Evolutionary conservation across 92 coral and sea anemone species (phyloP).

Genomic region (Blastomussa wellsi): DNA sequence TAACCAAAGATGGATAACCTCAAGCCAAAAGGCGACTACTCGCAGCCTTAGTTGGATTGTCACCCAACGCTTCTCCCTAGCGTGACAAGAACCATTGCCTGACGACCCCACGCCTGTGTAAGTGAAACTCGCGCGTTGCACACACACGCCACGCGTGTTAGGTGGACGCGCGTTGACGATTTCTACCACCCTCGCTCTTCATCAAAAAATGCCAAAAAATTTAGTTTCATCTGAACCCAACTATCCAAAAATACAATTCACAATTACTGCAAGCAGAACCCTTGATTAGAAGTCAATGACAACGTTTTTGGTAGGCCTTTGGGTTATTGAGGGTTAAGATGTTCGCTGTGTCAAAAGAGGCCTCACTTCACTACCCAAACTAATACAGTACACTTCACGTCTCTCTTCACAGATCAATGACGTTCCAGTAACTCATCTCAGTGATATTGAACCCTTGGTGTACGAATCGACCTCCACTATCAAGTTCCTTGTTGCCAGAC

Average conservation of each 20-base stretch:
- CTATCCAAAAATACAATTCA: background rate
- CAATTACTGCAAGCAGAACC: background rate
- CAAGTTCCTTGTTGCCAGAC: constrained; percentile 93
- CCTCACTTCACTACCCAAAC: background rate
- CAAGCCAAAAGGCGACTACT: background rate
- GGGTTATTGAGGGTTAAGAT: background rate
- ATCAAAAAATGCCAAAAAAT: background rate
- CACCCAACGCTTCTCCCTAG: background rate
- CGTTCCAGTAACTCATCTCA: constrained; percentile 79
- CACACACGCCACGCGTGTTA: background rate
- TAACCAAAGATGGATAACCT: background rate
- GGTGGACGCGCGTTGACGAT: background rate
- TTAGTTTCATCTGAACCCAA: background rate
- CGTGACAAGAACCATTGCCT: background rate
- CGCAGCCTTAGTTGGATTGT: background rate
- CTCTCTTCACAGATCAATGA: constrained; percentile 76
- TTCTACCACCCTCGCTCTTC: background rate
- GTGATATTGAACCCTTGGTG: constrained; percentile 87
- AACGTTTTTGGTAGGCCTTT: background rate
- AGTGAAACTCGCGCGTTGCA: background rate
- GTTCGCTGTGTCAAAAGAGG: background rate
- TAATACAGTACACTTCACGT: background rate
- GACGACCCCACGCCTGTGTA: too few species aligned
- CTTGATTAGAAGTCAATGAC: background rate
- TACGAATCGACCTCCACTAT: constrained; percentile 85